Base-by-base conservation (phyloP, 2,113 vertebrate species). In the Apodemus speciosus region DNA sequence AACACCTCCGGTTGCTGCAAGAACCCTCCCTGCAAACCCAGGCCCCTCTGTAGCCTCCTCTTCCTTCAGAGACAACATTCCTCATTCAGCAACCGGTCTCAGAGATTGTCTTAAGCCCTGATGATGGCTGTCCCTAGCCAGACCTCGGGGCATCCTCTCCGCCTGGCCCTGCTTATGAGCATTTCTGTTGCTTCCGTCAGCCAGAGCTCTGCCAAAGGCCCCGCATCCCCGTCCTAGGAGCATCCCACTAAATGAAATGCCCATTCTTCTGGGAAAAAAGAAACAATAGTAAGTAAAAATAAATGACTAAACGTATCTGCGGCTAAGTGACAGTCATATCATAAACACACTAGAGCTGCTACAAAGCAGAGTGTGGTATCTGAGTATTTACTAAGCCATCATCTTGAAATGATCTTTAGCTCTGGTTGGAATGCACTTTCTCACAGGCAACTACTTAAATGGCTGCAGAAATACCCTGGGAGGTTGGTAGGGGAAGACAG, bases 201-300 rank as follows among this genome's bases (percentile, higher is more conserved):
- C 73, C 68, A 94, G 90, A 71, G 95, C 88, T 90, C 92, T 93
- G 95, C 96, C 94, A 96, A 96, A 96, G 95, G 96, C 95, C 97
- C 96, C 92, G 62, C 95, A 89, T 0, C 38, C 84, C 90, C 2
- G 2, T 60, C 64, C 43, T 14, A 49, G 91, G 87, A 91, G 51
- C 38, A 79, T 75, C 66, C 16, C 69, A 92, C 93, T 93, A 68
- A 92, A 58, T 97, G 97, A 97, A 97, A 97, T 89, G 77, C 84
- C 89, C 85, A 62, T 96, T 97, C 92, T 92, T 94, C 38, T 94
- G 89, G 94, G 43, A 6, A 46, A 46, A 46, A 46, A 46, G 3
- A 64, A 83, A 62, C 7, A 83, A 64, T 14, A 6, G 38, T 69
- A 72, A 69, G 38, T 85, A 69, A 76, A 93, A 84, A 83, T 18